Evolutionary conservation across 1,140 invertebrate genomes (phyloP).

Genomic region (Chymomyza costata): DNA sequence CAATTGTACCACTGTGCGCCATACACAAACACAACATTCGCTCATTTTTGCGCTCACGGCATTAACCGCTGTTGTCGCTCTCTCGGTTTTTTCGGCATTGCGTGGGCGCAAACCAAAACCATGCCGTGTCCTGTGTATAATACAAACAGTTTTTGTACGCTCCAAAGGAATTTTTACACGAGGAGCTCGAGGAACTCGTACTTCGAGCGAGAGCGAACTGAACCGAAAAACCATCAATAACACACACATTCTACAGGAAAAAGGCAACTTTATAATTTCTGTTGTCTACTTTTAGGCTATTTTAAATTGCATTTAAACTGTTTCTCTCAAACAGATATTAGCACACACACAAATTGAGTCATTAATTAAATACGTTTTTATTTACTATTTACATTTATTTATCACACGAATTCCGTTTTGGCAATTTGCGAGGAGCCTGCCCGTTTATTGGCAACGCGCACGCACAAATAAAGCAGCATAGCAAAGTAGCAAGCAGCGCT

Average conservation of each 20-base stretch:
- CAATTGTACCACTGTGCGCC: too few species aligned
- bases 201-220: constrained; percentile 4
- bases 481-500: constrained; percentile 23
- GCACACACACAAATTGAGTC: constrained; percentile 17
- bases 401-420: constrained; percentile 52
- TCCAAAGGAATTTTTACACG: constrained; percentile 44
- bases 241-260: constrained; percentile 5
- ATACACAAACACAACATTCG: too few species aligned
- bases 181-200: constrained; percentile 9
- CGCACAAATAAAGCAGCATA: constrained; percentile 56
- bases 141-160: constrained; percentile 52
- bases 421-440: constrained; percentile 48
- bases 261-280: constrained; percentile 20
- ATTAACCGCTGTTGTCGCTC: too few species aligned
- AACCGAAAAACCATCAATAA: constrained; percentile 22
- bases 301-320: too few species aligned
- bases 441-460: constrained; percentile 69
- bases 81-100: constrained; percentile 25
- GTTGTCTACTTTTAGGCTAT: constrained; percentile 47
- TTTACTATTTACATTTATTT: constrained; percentile 28
- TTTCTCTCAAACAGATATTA: neutral
- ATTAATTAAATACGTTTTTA: too few species aligned
- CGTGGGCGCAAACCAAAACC: constrained; percentile 54
- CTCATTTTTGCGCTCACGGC: too few species aligned
- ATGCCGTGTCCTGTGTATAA: constrained; percentile 56